A percentile compares a stretch with the other conserved stretches of the same genome.
Conservation (phyloP, 2,113 vertebrate genomes). For the Progne subis region DNA sequence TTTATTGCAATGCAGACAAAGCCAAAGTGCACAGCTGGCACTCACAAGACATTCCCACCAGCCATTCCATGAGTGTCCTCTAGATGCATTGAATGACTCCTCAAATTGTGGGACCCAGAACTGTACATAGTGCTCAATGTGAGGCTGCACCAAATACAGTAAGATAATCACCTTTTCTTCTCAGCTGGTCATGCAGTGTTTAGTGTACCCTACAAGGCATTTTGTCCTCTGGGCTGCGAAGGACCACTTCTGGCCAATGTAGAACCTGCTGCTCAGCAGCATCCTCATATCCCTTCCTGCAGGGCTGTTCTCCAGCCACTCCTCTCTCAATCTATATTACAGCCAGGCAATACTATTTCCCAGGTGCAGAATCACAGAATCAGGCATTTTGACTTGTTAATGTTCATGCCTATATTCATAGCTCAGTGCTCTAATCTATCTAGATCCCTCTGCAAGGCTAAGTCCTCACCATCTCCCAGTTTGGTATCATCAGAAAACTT, state of each 20-base stretch:
- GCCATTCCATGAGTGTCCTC: background rate
- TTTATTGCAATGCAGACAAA: background rate
- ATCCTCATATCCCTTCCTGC: background rate
- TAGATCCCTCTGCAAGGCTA: background rate
- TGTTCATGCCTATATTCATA: background rate
- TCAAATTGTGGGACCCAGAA: background rate
- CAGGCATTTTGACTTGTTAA: background rate
- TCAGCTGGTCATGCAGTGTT: no score
- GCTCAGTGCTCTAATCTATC: background rate
- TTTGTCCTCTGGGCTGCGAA: background rate
- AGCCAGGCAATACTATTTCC: background rate
- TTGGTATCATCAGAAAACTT: background rate
- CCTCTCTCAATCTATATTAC: background rate
- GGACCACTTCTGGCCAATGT: accelerated
- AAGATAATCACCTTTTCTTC: background rate
- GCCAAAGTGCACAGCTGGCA: background rate
- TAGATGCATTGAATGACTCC: background rate
- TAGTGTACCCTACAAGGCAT: no score
- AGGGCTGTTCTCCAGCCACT: background rate
- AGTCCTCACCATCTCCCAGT: background rate
- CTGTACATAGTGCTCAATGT: background rate
- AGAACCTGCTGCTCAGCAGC: background rate
- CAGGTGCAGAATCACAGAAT: background rate
- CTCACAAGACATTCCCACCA: background rate
- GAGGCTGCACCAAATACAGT: background rate